These are phyloP conservation scores for Anseranas semipalmata DNA, from an alignment of 2,113 vertebrate genomes.

Conservation along the genomic window DNA sequence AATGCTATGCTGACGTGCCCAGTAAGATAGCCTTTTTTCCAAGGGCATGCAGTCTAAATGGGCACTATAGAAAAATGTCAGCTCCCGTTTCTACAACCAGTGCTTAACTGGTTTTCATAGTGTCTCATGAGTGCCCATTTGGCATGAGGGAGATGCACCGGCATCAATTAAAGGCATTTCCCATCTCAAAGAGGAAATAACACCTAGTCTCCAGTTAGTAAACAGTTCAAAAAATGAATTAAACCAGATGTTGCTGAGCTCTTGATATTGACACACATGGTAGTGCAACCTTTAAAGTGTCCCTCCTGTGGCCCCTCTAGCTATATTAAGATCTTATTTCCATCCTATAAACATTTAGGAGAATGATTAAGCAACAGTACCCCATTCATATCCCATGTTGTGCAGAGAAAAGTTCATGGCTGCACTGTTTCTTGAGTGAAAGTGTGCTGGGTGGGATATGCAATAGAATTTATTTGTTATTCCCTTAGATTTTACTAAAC, in stretches of 20 bases:
- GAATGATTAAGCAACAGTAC: slow-evolving; percentile 11
- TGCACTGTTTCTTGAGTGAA: neutral
- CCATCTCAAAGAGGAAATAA: slow-evolving; percentile 44
- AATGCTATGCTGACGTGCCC: neutral
- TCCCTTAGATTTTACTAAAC: neutral
- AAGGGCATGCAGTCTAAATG: neutral
- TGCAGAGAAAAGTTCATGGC: neutral
- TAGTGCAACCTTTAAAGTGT: slow-evolving; percentile 42
- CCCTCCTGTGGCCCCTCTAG: slow-evolving; percentile 30
- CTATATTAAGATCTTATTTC: slow-evolving; percentile 51
- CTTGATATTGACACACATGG: slow-evolving; percentile 44
- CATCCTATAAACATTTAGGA: slow-evolving; percentile 44
- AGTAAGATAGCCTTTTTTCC: neutral
- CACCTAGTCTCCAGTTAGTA: slow-evolving; percentile 61
- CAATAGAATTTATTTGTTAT: neutral
- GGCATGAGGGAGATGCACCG: neutral
- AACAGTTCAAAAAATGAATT: slow-evolving; percentile 58
- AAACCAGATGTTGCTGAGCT: slow-evolving; percentile 36
- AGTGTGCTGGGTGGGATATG: neutral
- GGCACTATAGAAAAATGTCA: neutral
- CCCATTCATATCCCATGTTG: neutral
- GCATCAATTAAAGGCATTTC: slow-evolving; percentile 30
- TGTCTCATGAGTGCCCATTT: neutral
- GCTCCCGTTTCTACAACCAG: neutral
- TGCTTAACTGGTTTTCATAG: neutral